phyloP scores from a whole-genome alignment of 1,140 invertebrate species.

The Drosophila tani region DNA sequence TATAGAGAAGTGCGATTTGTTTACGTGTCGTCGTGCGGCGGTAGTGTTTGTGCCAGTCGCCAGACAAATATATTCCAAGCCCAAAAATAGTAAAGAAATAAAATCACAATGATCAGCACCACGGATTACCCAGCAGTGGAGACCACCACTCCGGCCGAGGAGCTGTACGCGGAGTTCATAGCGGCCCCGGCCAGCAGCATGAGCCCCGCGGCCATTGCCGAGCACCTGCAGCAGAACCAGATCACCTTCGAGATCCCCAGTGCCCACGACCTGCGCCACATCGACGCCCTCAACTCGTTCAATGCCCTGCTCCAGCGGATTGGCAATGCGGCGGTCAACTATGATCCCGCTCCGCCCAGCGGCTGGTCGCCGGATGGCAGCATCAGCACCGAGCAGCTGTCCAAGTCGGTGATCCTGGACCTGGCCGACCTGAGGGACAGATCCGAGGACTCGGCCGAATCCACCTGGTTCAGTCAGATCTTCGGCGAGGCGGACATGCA shows the following conservation, averaged over 20 bases:
- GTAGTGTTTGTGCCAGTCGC: constrained; percentile 43
- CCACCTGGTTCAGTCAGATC: constrained; percentile 54
- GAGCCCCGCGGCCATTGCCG: constrained; percentile 72
- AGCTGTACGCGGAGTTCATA: constrained; percentile 64
- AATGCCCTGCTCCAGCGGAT: constrained; percentile 74
- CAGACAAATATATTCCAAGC: constrained; percentile 13
- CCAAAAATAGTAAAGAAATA: constrained; percentile 11
- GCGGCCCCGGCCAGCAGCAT: constrained; percentile 79
- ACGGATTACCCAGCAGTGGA: constrained; percentile 60
- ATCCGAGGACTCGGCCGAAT: constrained; percentile 16
- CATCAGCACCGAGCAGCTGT: constrained; percentile 78
- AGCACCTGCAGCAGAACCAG: constrained; percentile 80
- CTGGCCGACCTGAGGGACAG: constrained; percentile 72
- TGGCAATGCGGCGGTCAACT: constrained; percentile 59
- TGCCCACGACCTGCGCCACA: constrained; percentile 77
- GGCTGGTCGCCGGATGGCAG: constrained; percentile 44
- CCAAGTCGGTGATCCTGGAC: constrained; percentile 79
- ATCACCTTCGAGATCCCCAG: constrained; percentile 84
- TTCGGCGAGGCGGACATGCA: constrained; percentile 79
- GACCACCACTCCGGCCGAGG: constrained; percentile 46
- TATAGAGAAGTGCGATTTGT: constrained; percentile 54
- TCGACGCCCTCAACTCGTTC: constrained; percentile 77
- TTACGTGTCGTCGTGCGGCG: constrained; percentile 64
- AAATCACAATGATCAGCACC: constrained; percentile 37
- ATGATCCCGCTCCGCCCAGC: constrained; percentile 29